phyloP scores from a whole-genome alignment of 2,888 invertebrate species.

The Polydesmus complanatus region DNA sequence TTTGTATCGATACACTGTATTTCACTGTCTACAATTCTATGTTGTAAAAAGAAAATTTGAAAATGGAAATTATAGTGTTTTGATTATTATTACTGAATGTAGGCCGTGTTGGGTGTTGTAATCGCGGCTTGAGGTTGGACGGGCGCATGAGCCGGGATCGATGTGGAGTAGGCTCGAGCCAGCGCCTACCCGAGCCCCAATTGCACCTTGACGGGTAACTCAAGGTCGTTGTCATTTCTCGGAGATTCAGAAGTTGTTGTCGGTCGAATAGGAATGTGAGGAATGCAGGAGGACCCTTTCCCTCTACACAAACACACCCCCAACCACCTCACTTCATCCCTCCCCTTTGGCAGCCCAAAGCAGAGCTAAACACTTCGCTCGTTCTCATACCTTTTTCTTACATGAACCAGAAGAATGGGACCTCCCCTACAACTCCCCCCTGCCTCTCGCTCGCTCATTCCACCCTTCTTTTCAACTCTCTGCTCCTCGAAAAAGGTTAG shows the following conservation, averaged over 20 bases:
- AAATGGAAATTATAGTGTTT: too few relatives aligned
- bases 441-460: background rate
- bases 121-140: too few relatives aligned
- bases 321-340: background rate
- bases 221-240: slow-evolving; percentile 7
- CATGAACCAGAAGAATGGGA: background rate
- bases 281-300: background rate
- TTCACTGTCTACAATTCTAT: too few relatives aligned
- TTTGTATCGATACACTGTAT: too few relatives aligned
- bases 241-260: slow-evolving; percentile 1
- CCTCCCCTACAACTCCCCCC: background rate
- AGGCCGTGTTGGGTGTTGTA: too few relatives aligned
- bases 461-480: background rate
- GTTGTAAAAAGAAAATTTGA: too few relatives aligned
- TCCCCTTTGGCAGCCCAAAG: background rate
- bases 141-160: too few relatives aligned
- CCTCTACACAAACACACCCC: background rate
- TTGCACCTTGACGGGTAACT: slow-evolving; percentile 9
- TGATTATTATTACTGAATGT: too few relatives aligned
- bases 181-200: background rate
- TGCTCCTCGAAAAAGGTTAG: background rate
- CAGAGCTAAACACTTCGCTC: background rate
- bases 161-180: too few relatives aligned
- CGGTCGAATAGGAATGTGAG: background rate
- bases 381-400: background rate